Evolutionary conservation across 2,113 vertebrate species (phyloP).

Genomic region (Taxidea taxus): DNA sequence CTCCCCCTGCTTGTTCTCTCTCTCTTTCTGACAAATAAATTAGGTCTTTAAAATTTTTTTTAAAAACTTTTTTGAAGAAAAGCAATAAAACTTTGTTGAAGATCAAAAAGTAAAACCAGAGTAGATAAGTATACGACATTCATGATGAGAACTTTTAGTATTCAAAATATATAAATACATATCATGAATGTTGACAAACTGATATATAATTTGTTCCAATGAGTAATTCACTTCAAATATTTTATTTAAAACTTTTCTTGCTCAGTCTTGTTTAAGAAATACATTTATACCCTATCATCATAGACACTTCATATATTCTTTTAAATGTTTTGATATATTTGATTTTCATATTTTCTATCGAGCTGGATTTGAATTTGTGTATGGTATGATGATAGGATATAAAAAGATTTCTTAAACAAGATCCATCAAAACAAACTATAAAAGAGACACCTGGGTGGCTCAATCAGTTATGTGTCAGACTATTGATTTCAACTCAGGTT

Average conservation of each 20-base stretch:
- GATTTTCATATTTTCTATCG: background rate
- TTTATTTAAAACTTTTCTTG: background rate
- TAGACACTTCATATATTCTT: background rate
- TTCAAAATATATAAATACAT: background rate
- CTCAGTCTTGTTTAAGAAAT: background rate
- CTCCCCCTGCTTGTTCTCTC: background rate
- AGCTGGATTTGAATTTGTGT: background rate
- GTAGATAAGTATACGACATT: background rate
- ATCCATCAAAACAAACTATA: background rate
- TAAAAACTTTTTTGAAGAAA: no score
- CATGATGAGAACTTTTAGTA: background rate
- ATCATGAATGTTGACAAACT: background rate
- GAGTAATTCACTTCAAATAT: background rate
- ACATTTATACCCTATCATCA: background rate
- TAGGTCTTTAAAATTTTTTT: background rate
- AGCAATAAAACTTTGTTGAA: background rate
- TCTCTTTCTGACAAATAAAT: background rate
- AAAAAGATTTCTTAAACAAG: background rate
- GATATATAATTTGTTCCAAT: background rate
- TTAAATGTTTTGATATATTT: background rate
- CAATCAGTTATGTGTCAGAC: no score
- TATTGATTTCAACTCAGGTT: no score
- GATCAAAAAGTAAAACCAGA: background rate
- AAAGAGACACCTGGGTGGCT: no score
- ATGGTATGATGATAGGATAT: background rate